Base-by-base conservation (phyloP, 2,888 invertebrate species). In the Idaea aversata region DNA sequence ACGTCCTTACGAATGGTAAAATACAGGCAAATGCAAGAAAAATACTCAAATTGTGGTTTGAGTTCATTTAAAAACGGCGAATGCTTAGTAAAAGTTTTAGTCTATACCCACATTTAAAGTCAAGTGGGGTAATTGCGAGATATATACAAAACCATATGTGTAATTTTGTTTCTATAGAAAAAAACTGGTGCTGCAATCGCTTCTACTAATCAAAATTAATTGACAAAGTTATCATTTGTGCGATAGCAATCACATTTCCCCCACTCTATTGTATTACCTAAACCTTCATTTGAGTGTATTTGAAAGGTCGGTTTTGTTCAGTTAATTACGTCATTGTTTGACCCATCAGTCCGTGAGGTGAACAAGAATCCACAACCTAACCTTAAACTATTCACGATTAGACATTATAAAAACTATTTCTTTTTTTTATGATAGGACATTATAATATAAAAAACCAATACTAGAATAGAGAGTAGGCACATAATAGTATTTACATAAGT, bases 321-420 rank as follows among this genome's bases (percentile, higher is more conserved):
- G 66, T 70, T 70, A 71, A 75, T 89, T 87, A 88, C 89, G 88
- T 90, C 88, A 90, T 80, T 60, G 62, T 75, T 73, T 78, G 80
- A 81, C 80, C 81, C 75, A 67, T 72, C 70, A 67, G 75, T 66
- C 73, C 76, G 79, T 78, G 77, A 86, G 84, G 81, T 82, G 82
- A 86, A 80, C 83, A 75, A 71, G 77, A 77, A 88, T 88, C 88
- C 86, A 89, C 88, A 88, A 91, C 88, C 90, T 90, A 25, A 25
- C 25, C 13, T 91, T 88, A 82, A 84, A 86, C 84, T 83, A 84
- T 82, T 83, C 77, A 82, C 80, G 77, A 70, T 77, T 78, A 71
- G 72, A 72, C 74, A 75, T 69, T 75, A 76, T 74, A 79, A 81
- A 81, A 76, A 74, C 75, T 73, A 78, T 81, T 70, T 72, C 71